A percentile compares a stretch with the other conserved stretches of the same genome.
Conservation (phyloP, 1,140 invertebrate species). For the Octopus sinensis region DNA sequence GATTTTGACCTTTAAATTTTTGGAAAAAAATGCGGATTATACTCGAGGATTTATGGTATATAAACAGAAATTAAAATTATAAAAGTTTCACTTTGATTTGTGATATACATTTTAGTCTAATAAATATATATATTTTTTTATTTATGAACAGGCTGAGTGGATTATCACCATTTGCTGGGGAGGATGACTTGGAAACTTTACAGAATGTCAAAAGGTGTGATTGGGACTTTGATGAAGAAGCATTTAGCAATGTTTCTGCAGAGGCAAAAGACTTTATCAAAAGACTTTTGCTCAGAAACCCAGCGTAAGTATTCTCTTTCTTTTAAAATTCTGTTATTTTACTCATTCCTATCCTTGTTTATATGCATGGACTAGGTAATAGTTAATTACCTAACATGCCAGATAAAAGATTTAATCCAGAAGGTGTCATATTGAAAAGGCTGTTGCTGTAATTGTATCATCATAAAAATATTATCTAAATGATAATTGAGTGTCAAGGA, state of each 20-base stretch:
- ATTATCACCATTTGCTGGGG: constrained; percentile 96
- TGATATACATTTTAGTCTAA: too few relatives aligned
- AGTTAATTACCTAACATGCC: too few relatives aligned
- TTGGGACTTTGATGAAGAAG: constrained; percentile 97
- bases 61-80: background rate
- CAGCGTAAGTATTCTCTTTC: constrained; percentile 70
- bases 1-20: too few relatives aligned
- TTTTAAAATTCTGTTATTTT: too few relatives aligned
- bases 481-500: too few relatives aligned
- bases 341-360: too few relatives aligned
- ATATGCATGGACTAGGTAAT: too few relatives aligned
- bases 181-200: constrained; percentile 95
- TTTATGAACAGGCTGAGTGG: constrained; percentile 76
- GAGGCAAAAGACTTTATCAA: constrained; percentile 98
- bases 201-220: constrained; percentile 98
- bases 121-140: background rate
- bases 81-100: background rate
- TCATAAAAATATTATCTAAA: too few relatives aligned
- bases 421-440: too few relatives aligned
- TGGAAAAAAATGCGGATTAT: too few relatives aligned
- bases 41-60: background rate
- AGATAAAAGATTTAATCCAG: too few relatives aligned
- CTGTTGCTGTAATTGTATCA: too few relatives aligned
- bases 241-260: constrained; percentile 82
- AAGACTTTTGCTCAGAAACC: constrained; percentile 86